Percentiles rank a stretch among this genome's conserved stretches.
These are phyloP conservation scores for Aphrocallistes beatrix DNA, from an alignment of 37 sponge, comb jelly and placozoan species.

Conservation along the genomic window DNA sequence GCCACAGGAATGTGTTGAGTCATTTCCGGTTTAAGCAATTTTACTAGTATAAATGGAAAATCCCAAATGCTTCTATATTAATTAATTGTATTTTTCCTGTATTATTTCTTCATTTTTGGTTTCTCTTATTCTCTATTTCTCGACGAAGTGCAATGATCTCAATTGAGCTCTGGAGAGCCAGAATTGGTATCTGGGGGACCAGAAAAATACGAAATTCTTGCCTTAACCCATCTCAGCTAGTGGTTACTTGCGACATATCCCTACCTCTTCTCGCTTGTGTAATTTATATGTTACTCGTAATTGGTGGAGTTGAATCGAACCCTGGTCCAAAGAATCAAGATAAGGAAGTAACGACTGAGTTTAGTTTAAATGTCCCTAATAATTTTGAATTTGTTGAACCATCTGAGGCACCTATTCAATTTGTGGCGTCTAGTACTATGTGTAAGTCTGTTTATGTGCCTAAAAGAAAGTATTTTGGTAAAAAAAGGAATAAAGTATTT, in stretches of 20 bases:
- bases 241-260: background rate
- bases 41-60: too few relatives aligned
- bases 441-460: background rate
- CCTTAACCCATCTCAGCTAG: too few relatives aligned
- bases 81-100: too few relatives aligned
- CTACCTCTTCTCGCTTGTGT: background rate
- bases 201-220: too few relatives aligned
- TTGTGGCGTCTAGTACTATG: background rate
- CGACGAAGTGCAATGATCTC: too few relatives aligned
- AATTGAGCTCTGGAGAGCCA: too few relatives aligned
- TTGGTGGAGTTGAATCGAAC: background rate
- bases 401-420: background rate
- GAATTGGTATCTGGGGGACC: too few relatives aligned
- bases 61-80: too few relatives aligned
- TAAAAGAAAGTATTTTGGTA: background rate
- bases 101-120: too few relatives aligned
- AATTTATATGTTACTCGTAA: background rate
- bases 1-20: too few relatives aligned
- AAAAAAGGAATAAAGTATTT: background rate
- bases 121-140: too few relatives aligned
- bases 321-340: background rate
- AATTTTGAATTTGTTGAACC: background rate
- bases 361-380: background rate
- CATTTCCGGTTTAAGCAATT: too few relatives aligned
- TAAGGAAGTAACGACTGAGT: background rate